Conservation (phyloP, 2,888 invertebrate genomes). For the Epinotia brunnichana region DNA sequence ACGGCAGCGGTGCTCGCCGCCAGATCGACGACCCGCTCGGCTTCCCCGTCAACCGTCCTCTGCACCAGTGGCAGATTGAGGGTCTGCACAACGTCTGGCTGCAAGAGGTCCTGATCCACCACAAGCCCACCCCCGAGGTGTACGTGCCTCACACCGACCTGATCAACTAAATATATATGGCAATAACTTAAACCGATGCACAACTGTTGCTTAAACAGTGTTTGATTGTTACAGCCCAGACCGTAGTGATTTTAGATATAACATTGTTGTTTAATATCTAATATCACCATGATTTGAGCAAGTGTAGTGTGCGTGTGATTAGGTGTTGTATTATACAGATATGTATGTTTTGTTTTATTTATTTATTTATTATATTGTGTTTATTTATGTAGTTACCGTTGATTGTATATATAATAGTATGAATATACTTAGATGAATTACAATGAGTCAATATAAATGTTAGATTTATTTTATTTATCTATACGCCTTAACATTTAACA, state of each 20-base stretch:
- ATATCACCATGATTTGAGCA: conserved; percentile 14
- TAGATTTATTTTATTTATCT: conserved; percentile 27
- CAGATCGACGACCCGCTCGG: conserved; percentile 79
- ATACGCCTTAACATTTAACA: not conserved
- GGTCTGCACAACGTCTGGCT: conserved; percentile 76
- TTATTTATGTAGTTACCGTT: conserved; percentile 28
- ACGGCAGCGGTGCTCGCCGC: conserved; percentile 74
- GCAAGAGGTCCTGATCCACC: conserved; percentile 80
- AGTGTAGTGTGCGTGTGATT: conserved; percentile 23
- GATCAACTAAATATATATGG: conserved; percentile 46
- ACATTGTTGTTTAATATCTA: conserved; percentile 5
- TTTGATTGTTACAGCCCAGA: conserved; percentile 7
- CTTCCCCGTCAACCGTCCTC: conserved; percentile 83
- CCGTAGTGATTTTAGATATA: conserved; percentile 2
- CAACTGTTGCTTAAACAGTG: conserved; percentile 7
- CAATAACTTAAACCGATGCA: conserved; percentile 28
- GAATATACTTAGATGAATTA: conserved; percentile 24
- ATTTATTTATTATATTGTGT: conserved; percentile 21
- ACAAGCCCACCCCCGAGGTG: conserved; percentile 75
- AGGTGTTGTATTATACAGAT: conserved; percentile 24
- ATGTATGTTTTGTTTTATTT: conserved; percentile 8
- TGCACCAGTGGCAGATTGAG: conserved; percentile 66
- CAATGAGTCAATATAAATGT: conserved; percentile 18
- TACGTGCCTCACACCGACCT: conserved; percentile 56
- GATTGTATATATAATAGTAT: conserved; percentile 29